Evolutionary conservation across 35 echinoderm and acorn worm genomes (phyloP).

Genomic region (Diadema setosum): DNA sequence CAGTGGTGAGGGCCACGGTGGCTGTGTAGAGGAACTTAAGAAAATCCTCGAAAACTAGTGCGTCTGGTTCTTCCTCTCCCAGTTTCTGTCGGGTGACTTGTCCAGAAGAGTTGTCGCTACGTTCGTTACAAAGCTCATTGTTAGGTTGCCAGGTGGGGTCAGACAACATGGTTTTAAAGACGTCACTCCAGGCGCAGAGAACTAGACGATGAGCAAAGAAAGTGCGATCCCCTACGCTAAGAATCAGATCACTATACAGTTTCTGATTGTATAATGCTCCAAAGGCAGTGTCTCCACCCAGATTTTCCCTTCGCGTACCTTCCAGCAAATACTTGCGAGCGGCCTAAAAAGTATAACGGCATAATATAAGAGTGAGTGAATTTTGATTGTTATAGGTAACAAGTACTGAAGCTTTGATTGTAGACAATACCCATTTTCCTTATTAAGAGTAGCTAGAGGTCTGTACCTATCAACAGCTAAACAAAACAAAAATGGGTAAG

Average conservation of each 20-base stretch:
- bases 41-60: constrained; percentile 54
- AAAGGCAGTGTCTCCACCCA: no score
- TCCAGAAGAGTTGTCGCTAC: background rate
- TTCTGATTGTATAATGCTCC: constrained; percentile 42
- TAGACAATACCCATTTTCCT: no score
- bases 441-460: no score
- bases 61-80: constrained; percentile 30
- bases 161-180: constrained; percentile 64
- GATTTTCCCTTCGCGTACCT: no score
- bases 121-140: background rate
- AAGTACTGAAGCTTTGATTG: no score
- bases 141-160: constrained; percentile 38
- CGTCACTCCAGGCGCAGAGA: constrained; percentile 74
- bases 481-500: no score
- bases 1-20: constrained; percentile 21
- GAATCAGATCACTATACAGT: constrained; percentile 46
- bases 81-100: constrained; percentile 64
- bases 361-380: no score
- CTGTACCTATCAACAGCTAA: no score
- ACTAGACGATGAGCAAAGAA: constrained; percentile 62
- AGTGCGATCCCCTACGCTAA: constrained; percentile 15
- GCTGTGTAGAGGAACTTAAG: constrained; percentile 74
- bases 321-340: no score
- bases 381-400: no score
- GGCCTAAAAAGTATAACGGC: no score